Conservation (phyloP, 2,888 invertebrate species). For the Chrysina gloriosa region DNA sequence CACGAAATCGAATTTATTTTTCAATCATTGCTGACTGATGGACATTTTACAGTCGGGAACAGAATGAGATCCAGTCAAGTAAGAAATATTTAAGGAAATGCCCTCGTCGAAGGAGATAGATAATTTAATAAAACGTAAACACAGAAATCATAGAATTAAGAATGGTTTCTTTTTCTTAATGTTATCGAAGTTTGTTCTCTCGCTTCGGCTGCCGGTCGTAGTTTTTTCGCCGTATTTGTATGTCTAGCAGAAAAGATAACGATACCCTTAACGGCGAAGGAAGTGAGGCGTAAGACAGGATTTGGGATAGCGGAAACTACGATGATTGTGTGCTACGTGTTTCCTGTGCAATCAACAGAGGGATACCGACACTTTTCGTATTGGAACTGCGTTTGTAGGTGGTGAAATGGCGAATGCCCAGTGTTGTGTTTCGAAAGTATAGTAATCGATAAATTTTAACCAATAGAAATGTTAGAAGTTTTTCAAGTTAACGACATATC, state of each 20-base stretch:
- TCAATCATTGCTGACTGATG: slow-evolving; percentile 67
- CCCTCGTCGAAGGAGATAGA: slow-evolving; percentile 1
- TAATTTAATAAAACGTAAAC: background rate
- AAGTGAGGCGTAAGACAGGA: slow-evolving; percentile 44
- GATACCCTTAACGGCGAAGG: slow-evolving; percentile 43
- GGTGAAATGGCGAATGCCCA: background rate
- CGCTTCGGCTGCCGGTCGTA: too few relatives aligned
- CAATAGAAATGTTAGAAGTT: background rate
- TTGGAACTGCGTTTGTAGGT: slow-evolving; percentile 4
- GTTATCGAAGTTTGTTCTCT: too few relatives aligned
- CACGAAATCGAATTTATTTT: slow-evolving; percentile 66
- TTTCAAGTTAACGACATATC: too few relatives aligned
- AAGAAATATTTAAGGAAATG: slow-evolving; percentile 27
- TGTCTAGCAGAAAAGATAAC: slow-evolving; percentile 33
- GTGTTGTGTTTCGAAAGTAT: background rate
- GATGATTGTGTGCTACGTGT: slow-evolving; percentile 55
- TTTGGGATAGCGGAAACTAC: slow-evolving; percentile 52
- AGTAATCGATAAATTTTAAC: background rate
- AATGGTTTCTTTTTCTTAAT: too few relatives aligned
- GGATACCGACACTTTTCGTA: slow-evolving; percentile 21
- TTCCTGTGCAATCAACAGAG: slow-evolving; percentile 53
- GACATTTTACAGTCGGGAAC: slow-evolving; percentile 59
- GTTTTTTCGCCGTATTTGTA: slow-evolving; percentile 4
- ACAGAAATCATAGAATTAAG: too few relatives aligned
- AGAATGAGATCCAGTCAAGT: background rate